Percentiles rank a stretch among this genome's conserved stretches.
These are phyloP conservation scores for Hycleus phaleratus DNA, from an alignment of 1,140 invertebrate species.

Conservation along the genomic window DNA sequence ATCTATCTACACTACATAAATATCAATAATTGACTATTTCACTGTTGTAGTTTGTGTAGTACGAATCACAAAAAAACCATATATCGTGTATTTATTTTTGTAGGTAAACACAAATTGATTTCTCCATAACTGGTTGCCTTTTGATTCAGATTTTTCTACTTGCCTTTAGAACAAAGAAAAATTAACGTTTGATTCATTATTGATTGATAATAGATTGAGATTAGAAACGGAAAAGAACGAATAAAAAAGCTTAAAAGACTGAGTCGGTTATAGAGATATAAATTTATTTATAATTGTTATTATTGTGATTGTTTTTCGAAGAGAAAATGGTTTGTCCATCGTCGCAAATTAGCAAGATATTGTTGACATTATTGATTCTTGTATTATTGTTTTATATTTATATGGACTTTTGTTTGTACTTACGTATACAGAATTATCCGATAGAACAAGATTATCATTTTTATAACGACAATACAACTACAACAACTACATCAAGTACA, in stretches of 20 bases:
- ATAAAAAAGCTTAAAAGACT: too few species aligned
- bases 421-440: constrained; percentile 52
- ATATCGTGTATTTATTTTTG: not conserved
- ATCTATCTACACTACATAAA: too few species aligned
- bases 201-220: too few species aligned
- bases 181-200: too few species aligned
- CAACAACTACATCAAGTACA: constrained; percentile 1
- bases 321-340: constrained; percentile 50
- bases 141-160: not conserved
- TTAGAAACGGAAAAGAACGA: too few species aligned
- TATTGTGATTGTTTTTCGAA: not conserved
- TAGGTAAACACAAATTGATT: constrained; percentile 7
- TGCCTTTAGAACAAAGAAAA: too few species aligned
- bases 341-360: constrained; percentile 49
- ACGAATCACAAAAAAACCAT: too few species aligned
- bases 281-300: too few species aligned
- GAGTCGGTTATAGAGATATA: too few species aligned
- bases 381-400: constrained; percentile 49
- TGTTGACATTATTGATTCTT: constrained; percentile 44
- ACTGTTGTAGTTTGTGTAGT: too few species aligned
- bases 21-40: too few species aligned
- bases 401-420: constrained; percentile 53
- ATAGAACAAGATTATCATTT: constrained; percentile 32
- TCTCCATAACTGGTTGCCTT: constrained; percentile 4
- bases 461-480: constrained; percentile 10